These are phyloP conservation scores for Euzetes globulus DNA, from an alignment of 2,888 invertebrate species.

Conservation along the genomic window DNA sequence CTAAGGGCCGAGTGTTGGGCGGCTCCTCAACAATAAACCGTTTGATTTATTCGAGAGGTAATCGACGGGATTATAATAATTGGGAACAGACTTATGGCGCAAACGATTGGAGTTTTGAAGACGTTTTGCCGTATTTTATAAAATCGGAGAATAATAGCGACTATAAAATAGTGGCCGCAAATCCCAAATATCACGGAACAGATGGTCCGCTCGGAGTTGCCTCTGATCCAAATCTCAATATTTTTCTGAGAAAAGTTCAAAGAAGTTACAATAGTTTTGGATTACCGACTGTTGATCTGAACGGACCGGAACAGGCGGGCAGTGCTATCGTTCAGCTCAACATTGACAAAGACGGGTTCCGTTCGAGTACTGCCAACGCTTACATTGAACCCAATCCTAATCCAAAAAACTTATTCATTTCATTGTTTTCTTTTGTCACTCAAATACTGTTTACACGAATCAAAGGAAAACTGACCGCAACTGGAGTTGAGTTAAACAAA, in stretches of 20 bases:
- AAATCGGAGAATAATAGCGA: conserved; percentile 30
- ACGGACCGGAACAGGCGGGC: neutral
- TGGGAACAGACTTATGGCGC: conserved; percentile 28
- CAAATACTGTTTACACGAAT: neutral
- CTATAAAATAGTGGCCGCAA: neutral
- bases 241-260: neutral
- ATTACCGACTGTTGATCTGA: neutral
- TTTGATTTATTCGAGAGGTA: conserved; percentile 27
- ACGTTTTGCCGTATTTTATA: conserved; percentile 23
- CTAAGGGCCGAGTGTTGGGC: conserved; percentile 24
- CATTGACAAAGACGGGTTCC: neutral
- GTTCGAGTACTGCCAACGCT: neutral
- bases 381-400: conserved; percentile 1
- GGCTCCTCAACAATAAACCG: conserved; percentile 30
- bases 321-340: neutral
- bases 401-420: neutral
- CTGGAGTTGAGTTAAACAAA: neutral
- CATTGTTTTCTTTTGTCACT: neutral
- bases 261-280: neutral
- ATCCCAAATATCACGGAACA: conserved; percentile 28
- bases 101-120: conserved; percentile 18
- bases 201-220: conserved; percentile 21
- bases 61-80: conserved; percentile 8
- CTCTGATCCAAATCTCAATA: neutral
- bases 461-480: neutral